A percentile compares a stretch with the other conserved stretches of the same genome.
Conservation (phyloP, 2,888 invertebrate genomes). For the Phania funesta region DNA sequence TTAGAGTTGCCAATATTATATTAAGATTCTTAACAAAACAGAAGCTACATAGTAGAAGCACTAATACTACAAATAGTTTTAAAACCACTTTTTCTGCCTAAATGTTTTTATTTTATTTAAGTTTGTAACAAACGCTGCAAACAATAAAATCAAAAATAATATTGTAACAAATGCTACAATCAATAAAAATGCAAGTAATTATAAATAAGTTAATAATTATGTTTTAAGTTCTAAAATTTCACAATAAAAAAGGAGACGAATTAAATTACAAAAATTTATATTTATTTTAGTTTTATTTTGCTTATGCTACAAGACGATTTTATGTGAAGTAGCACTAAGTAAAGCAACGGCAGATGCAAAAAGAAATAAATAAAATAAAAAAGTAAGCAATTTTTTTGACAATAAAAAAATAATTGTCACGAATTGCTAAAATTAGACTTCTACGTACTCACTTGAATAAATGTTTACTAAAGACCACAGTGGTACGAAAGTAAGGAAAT, state of each 20-base stretch:
- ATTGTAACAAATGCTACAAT: neutral
- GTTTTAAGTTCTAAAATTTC: slow-evolving; percentile 65
- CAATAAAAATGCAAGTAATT: slow-evolving; percentile 22
- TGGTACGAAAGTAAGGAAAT: neutral
- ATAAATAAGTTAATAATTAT: slow-evolving; percentile 52
- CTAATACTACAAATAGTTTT: neutral
- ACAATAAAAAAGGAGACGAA: slow-evolving; percentile 68
- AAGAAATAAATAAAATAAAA: slow-evolving; percentile 14
- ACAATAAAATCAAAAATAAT: slow-evolving; percentile 15
- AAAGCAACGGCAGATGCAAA: neutral
- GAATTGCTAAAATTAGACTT: slow-evolving; percentile 22
- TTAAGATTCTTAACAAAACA: slow-evolving; percentile 43
- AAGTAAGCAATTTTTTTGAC: slow-evolving; percentile 58
- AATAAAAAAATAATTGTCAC: slow-evolving; percentile 43
- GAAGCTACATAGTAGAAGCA: slow-evolving; percentile 15
- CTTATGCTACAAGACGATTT: neutral
- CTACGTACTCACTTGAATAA: neutral
- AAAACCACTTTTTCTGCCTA: slow-evolving; percentile 47
- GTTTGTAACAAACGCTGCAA: neutral
- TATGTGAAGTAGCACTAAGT: too few species aligned
- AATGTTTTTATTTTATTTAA: slow-evolving; percentile 16
- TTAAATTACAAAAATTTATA: slow-evolving; percentile 57
- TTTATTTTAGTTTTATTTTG: slow-evolving; percentile 29
- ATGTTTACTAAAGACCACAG: slow-evolving; percentile 7
- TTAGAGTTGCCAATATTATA: slow-evolving; percentile 40